phyloP scores from a whole-genome alignment of 2,113 vertebrate species.

The Trogon melanurus region DNA sequence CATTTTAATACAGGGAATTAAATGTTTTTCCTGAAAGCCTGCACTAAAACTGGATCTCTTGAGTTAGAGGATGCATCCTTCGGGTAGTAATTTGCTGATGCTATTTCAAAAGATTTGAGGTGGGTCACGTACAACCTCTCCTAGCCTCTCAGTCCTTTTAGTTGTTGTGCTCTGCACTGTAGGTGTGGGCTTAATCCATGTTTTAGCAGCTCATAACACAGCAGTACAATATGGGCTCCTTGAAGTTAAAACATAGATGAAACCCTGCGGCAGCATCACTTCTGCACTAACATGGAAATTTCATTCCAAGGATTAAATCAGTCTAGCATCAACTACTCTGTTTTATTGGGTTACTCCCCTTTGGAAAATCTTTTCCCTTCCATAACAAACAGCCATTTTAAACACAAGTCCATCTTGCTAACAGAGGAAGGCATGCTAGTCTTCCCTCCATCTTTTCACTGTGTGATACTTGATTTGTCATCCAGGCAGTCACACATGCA shows the following conservation, averaged over 20 bases:
- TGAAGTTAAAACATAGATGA: not conserved
- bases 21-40: conserved; percentile 28
- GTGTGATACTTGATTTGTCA: not conserved
- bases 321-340: not conserved
- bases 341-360: not conserved
- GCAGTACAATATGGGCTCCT: not conserved
- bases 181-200: not conserved
- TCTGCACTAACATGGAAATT: not conserved
- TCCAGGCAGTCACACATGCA: not conserved
- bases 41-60: conserved; percentile 6
- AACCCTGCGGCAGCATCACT: not conserved
- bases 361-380: not conserved
- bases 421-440: not conserved
- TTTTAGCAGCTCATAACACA: not conserved
- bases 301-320: not conserved
- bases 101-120: conserved; percentile 8
- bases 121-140: not conserved
- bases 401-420: not conserved
- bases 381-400: not conserved
- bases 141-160: not conserved
- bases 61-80: conserved; percentile 20
- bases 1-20: conserved; percentile 16
- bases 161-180: not conserved
- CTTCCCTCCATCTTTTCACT: not conserved
- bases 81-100: not conserved